Base-by-base conservation (phyloP, 2,113 vertebrate genomes). In the Cephalophus harveyi region DNA sequence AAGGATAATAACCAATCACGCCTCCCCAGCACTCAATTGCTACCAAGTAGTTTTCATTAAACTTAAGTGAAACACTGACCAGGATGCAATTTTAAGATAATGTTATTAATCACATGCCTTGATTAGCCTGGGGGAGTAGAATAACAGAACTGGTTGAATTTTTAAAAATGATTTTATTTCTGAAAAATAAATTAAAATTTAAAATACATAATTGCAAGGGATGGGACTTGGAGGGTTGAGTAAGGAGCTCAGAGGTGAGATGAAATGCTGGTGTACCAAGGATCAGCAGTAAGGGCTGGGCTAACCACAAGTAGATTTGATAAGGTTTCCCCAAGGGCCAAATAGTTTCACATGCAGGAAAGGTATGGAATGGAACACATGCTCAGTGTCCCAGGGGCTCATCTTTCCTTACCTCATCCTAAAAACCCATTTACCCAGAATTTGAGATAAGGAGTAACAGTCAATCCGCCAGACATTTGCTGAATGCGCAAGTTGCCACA, bases 1-100 rank as follows among this genome's bases (percentile, higher is more conserved):
- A 98, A 88, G 85, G 87, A 78, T 89, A 93, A 87, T 91, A 98
- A 87, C 90, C 87, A 98, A 94, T 28, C 25, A 62, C 46, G 87
- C 92, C 85, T 76, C 96, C 87, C 94, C 0, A 89, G 46, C 88
- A 76, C 9, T 79, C n/a, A 94, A 1, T 92, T 33, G 30, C 84
- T 90, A 97, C 90, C 82, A 98, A 96, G 82, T 76, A 6, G 0
- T 97, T 98, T 98, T 91, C 87, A 85, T 87, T 96, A 95, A 95
- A 84, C 43, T 3, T 74, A 98, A 98, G 54, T 95, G 88, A 98
- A 96, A 81, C 4, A 83, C 71, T 98, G 98, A 87, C 71, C 94
- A 97, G 78, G 27, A 93, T 86, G 17, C 21, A 57, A 67, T 25
- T 97, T 96, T 87, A 90, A 89, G 52, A n/a, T 74, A 82, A 12